Evolutionary conservation across 1,140 invertebrate genomes (phyloP), one percentile per base, ranked within the genome.

Genomic region (Anoplophora glabripennis): DNA sequence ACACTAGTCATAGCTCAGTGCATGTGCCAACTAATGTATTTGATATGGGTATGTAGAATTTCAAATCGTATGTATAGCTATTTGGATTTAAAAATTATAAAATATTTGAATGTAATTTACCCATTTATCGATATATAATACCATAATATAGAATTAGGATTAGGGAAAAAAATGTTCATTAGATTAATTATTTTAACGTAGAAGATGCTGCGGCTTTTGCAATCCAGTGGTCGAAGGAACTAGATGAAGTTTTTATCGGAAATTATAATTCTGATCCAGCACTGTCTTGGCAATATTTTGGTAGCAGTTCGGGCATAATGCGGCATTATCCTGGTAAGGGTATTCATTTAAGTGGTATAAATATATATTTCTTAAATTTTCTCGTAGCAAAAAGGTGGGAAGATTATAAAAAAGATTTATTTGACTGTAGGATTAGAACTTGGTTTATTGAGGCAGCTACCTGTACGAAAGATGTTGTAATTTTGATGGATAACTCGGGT

Each of bases 361-460:
- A 28, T 28, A 28, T 28, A 33, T 45, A 41, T 10, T 40, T 18
- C 21, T n/a, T 12, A 46, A 11, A 37, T 58, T 48, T 44, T 14
- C 49, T 57, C 44, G n/a, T 61, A 62, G 66, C 59, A 74, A 76
- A 75, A 79, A 81, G 79, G 37, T 81, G 86, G 86, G 70, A 72
- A 38, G 64, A 76, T 48, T 59, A 75, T 0, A 52, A 65, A n/a
- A 72, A 73, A 35, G 79, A 80, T 9, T 76, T 85, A 1, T 96
- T 93, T 70, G 93, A 96, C 71, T 94, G 91, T 67, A 83, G 94
- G 8, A 86, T 89, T 12, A 80, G 89, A 44, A 89, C 89, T 17
- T 96, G 94, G 93, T 99, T 96, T 75, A 96, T 99, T 59, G 90
- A 97, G 77, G 96, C 96, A 1, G 93, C 96, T 0, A 96, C 95